Base-by-base conservation (phyloP, 30 jellyfish, hydroid and myxozoan species). In the Morbakka virulenta region DNA sequence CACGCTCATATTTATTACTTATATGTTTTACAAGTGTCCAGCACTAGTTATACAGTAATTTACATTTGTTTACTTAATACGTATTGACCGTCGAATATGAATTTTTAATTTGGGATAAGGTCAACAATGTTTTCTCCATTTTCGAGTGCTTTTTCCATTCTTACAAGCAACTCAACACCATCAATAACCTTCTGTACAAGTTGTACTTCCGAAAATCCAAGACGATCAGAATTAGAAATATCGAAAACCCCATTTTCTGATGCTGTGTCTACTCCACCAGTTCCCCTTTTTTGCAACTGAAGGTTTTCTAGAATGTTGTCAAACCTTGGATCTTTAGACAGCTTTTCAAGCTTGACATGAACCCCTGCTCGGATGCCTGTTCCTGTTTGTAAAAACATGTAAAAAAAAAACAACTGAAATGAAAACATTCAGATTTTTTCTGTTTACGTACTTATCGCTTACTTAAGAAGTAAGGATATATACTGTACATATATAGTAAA, bases 331-430 rank as follows among this genome's bases (percentile, higher is more conserved):
- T 51, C 77, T 31, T 67, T 69, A 32, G 90, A 68, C 17, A 88
- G 76, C n/a, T 61, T 26, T 41, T 73, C 84, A 20, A 88, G 66
- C 29, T 69, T 80, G 68, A 72, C 88, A 25, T 80, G 94, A 2
- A 88, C 96, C 35, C 96, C 90, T 17, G 96, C 96, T 32, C 96
- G 74, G 52, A 88, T 28, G 26, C 96, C 93, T 13, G 96, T 88
- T n/a, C n/a, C n/a, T n/a, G n/a, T n/a, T n/a, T n/a, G n/a, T n/a
- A n/a, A n/a, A n/a, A n/a, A 17, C 80, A 67, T 68, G 30, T n/a
- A 34, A 28, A n/a, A 11, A 68, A 68, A n/a, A 13, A n/a, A n/a
- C 26, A 63, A 24, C 6, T 9, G 12, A 57, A 63, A 20, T 2
- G 30, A 28, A 24, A 1, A 24, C 3, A 63, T 63, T 63, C 20